phyloP scores from a whole-genome alignment of 2,888 invertebrate genomes.

The Thysanoteuthis rhombus region DNA sequence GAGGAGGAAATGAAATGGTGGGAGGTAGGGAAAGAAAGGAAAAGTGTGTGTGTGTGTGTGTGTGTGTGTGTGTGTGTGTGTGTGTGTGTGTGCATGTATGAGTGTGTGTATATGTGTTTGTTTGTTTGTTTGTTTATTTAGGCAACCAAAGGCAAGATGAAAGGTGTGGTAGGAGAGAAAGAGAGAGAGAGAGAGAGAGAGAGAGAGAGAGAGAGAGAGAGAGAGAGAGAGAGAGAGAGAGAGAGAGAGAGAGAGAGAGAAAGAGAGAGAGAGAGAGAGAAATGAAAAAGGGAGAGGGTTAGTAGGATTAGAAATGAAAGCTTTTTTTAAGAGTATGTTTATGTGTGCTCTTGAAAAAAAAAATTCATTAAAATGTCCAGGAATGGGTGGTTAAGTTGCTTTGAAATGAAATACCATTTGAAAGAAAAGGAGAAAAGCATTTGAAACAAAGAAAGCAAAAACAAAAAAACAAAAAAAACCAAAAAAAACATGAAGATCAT shows the following conservation, averaged over 20 bases:
- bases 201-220: background rate
- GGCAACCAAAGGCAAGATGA: background rate
- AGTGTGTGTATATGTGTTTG: too few species aligned
- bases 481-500: too few species aligned
- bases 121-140: constrained; percentile 12
- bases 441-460: background rate
- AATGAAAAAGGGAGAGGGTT: background rate
- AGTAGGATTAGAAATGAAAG: background rate
- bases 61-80: background rate
- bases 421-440: background rate
- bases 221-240: background rate
- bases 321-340: background rate
- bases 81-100: too few species aligned
- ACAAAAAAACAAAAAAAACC: too few species aligned
- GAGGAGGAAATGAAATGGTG: background rate
- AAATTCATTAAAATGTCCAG: too few species aligned
- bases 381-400: background rate
- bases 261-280: background rate
- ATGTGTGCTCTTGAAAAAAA: background rate
- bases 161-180: background rate
- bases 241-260: background rate
- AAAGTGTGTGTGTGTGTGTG: background rate
- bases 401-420: background rate
- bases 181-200: background rate
- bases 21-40: background rate